phyloP scores from a whole-genome alignment of 2,797 vertebrate genomes.

The Falco concolor region DNA sequence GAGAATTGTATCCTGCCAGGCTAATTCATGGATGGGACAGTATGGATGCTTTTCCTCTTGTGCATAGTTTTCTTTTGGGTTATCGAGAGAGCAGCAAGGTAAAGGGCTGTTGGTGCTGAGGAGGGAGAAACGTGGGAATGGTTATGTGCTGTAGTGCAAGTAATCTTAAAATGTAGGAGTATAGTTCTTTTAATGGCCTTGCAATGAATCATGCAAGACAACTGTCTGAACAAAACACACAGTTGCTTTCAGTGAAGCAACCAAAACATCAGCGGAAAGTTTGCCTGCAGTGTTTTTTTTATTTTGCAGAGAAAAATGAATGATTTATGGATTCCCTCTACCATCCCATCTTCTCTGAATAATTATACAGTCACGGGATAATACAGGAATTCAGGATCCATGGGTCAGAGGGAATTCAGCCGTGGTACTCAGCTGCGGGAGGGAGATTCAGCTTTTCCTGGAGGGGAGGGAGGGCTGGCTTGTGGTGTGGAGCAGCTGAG shows the following conservation, averaged over 20 bases:
- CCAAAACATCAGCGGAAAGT: slow-evolving; percentile 20
- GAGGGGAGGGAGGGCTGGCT: not conserved
- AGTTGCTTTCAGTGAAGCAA: slow-evolving; percentile 27
- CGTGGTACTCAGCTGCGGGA: not conserved
- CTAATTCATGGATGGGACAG: not conserved
- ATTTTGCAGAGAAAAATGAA: not conserved
- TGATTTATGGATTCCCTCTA: not conserved
- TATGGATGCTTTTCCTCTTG: not conserved
- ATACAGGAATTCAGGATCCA: not conserved
- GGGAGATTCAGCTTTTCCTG: not conserved
- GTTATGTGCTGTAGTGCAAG: not conserved
- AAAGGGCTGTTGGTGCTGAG: not conserved
- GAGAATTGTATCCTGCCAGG: slow-evolving; percentile 4
- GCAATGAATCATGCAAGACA: slow-evolving; percentile 24
- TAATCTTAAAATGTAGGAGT: not conserved
- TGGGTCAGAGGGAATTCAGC: not conserved
- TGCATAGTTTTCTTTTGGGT: not conserved
- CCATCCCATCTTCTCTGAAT: not conserved
- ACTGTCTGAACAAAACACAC: slow-evolving; percentile 5
- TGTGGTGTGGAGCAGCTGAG: not conserved
- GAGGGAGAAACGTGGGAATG: not conserved
- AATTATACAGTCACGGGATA: not conserved
- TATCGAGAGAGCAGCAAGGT: not conserved
- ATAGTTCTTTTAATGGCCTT: not conserved
- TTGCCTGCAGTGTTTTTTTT: slow-evolving; percentile 20